These are phyloP conservation scores for Pseudopipra pipra DNA, from an alignment of 2,113 vertebrate species.

Conservation along the genomic window DNA sequence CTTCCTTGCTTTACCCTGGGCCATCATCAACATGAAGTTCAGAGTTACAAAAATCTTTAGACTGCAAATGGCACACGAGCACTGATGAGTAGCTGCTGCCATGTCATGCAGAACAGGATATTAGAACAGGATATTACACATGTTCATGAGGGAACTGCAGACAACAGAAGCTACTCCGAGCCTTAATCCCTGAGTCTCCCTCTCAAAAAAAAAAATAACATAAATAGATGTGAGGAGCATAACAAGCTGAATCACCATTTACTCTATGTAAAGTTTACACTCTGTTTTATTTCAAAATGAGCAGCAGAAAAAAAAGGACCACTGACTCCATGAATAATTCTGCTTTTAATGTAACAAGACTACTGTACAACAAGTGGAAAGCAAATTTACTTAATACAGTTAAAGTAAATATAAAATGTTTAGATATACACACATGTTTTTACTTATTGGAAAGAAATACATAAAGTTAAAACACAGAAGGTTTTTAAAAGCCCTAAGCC, in stretches of 20 bases:
- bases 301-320: not conserved
- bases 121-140: accelerated
- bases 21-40: not conserved
- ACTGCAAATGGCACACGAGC: accelerated
- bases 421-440: constrained; percentile 28
- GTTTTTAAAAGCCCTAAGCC: constrained; percentile 25
- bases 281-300: not conserved
- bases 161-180: not conserved
- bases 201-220: not conserved
- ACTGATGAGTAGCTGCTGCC: not conserved
- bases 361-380: constrained; percentile 56
- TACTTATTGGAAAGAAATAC: constrained; percentile 53
- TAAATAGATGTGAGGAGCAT: not conserved
- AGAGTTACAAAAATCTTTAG: not conserved
- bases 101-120: accelerated
- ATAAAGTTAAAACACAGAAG: constrained; percentile 26
- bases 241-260: not conserved
- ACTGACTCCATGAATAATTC: not conserved
- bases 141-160: not conserved
- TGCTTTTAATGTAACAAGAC: constrained; percentile 68
- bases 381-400: constrained; percentile 46
- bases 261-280: accelerated
- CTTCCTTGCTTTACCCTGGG: not conserved
- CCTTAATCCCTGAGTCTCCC: not conserved
- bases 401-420: constrained; percentile 69